Conservation (phyloP, 2,113 vertebrate species). For the Silurus asotus region DNA sequence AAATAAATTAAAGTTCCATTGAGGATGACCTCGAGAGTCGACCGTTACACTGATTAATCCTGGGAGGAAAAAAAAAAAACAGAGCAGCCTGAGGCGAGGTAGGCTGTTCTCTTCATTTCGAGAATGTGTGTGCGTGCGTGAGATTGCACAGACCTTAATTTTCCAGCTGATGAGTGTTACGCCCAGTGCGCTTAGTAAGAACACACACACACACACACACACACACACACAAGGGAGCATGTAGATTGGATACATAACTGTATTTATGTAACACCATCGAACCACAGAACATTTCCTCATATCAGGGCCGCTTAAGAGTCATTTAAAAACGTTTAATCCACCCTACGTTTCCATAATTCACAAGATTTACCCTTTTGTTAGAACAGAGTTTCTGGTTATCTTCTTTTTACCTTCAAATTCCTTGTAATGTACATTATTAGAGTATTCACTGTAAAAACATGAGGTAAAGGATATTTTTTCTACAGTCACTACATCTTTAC, state of each 20-base stretch:
- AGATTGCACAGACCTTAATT: conserved; percentile 37
- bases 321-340: not conserved
- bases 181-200: conserved; percentile 16
- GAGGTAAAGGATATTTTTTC: not conserved
- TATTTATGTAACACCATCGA: not conserved
- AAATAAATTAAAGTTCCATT: conserved; percentile 10
- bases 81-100: conserved; percentile 45
- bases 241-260: not conserved
- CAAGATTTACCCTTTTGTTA: not conserved
- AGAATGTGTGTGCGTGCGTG: conserved; percentile 13
- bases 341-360: not conserved
- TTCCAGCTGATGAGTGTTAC: conserved; percentile 34
- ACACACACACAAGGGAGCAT: conserved; percentile 3
- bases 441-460: not conserved
- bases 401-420: not conserved
- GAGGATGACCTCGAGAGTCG: conserved; percentile 47
- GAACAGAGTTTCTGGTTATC: not conserved
- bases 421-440: not conserved
- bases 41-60: conserved; percentile 53
- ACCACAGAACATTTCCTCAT: not conserved
- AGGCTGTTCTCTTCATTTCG: conserved; percentile 41
- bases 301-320: not conserved
- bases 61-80: conserved; percentile 14
- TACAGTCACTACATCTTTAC: not conserved
- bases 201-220: conserved; percentile 2